A percentile compares a stretch with the other conserved stretches of the same genome.
Evolutionary conservation across 2,888 invertebrate species (phyloP).

Genomic region (Stenichneumon culpator): DNA sequence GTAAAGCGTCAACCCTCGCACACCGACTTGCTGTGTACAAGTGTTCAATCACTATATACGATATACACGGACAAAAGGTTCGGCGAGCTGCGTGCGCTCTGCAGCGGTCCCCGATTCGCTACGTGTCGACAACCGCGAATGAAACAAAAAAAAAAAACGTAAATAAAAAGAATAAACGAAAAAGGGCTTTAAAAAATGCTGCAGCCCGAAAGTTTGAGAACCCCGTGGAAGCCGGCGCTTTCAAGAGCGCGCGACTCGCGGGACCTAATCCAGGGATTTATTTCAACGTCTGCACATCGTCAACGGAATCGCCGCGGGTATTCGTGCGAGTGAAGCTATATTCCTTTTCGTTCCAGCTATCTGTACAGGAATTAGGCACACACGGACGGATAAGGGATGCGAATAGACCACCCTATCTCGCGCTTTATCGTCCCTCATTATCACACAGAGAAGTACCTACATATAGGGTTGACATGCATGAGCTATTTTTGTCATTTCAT

Average conservation of each 20-base stretch:
- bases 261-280: slow-evolving; percentile 72
- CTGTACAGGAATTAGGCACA: not conserved
- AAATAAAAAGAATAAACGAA: not conserved
- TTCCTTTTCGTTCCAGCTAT: slow-evolving; percentile 22
- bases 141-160: slow-evolving; percentile 31
- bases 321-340: slow-evolving; percentile 33
- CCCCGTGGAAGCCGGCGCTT: slow-evolving; percentile 11
- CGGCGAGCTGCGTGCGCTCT: slow-evolving; percentile 57
- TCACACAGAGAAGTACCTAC: not conserved
- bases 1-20: slow-evolving; percentile 54
- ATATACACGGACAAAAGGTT: slow-evolving; percentile 34
- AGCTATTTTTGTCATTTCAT: too few species aligned
- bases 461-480: not conserved
- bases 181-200: slow-evolving; percentile 16
- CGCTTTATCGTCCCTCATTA: not conserved
- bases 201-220: slow-evolving; percentile 35
- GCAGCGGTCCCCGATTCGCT: slow-evolving; percentile 59
- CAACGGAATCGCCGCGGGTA: slow-evolving; percentile 58
- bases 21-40: slow-evolving; percentile 11
- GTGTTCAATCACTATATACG: slow-evolving; percentile 13
- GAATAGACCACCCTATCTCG: not conserved
- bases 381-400: not conserved
- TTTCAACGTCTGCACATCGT: slow-evolving; percentile 72
- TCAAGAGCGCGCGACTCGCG: slow-evolving; percentile 41
- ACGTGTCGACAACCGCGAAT: slow-evolving; percentile 62